Base-by-base conservation (phyloP, 2,888 invertebrate species). In the Andrena trimmerana region DNA sequence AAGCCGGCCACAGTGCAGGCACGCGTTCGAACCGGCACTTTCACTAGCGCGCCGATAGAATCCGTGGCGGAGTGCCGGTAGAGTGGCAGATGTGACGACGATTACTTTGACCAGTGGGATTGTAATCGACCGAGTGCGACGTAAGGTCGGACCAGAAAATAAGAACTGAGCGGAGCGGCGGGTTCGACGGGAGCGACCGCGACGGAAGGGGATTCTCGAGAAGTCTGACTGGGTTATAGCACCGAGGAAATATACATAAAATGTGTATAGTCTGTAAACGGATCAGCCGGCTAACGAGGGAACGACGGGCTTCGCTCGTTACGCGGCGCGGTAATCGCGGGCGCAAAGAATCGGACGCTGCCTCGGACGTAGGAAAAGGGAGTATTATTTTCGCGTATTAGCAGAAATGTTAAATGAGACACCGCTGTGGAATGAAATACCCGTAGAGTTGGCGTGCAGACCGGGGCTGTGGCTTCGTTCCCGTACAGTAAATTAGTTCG, bases 261-360 rank as follows among this genome's bases (percentile, higher is more conserved):
- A 65, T 66, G 57, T 57, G 50, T 76, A 42, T 16, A 42, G 42
- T 76, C 65, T 60, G 57, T 59, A 52, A 48, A 68, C 48, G 65
- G 52, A 79, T 70, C 65, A 52, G 31, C 8, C 31, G 65, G 29
- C 50, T 70, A 75, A 65, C 76, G 65, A 79, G 59, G 42, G 42
- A 50, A 20, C 54, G n/a, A n/a, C 63, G 59, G 27, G 52, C 63
- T 33, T 54, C 72, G 63, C 60, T 80, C 77, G 78, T 80, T 80
- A 80, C 33, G 24, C 66, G 42, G 52, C 71, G 60, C 60, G 66
- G 63, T 77, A 76, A 76, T 79, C 65, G 65, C 68, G 50, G 50
- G 24, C 24, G n/a, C 27, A 65, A 68, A 66, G 68, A 75, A 57
- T 75, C 50, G 59, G 63, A 65, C 27, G 52, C 29, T 62, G 36